phyloP scores from a whole-genome alignment of 2,888 invertebrate genomes.

The Bugula neritina region DNA sequence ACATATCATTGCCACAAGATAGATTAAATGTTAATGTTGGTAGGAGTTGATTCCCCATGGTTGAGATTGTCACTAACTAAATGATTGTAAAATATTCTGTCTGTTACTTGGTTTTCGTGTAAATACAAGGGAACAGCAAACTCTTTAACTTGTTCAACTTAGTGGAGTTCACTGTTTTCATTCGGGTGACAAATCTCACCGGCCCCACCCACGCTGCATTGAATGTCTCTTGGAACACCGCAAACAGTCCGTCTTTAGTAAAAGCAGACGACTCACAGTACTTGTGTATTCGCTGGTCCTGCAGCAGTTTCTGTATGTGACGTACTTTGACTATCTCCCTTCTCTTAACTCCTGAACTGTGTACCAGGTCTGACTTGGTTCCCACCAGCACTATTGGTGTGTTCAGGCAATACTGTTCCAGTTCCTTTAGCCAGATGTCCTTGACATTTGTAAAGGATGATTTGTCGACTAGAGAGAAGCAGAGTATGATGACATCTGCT shows the following conservation, averaged over 20 bases:
- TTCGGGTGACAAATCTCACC: neutral
- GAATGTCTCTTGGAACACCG: slow-evolving; percentile 1
- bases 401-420: slow-evolving; percentile 19
- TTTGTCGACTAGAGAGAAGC: slow-evolving; percentile 20
- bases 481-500: neutral
- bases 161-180: neutral
- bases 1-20: neutral
- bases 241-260: slow-evolving; percentile 11
- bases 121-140: neutral
- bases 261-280: slow-evolving; percentile 22
- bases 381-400: slow-evolving; percentile 12
- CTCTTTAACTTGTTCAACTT: neutral
- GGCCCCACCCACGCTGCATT: slow-evolving; percentile 19
- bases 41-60: no score
- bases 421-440: slow-evolving; percentile 9
- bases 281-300: neutral
- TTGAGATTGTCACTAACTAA: neutral
- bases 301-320: neutral
- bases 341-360: neutral
- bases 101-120: neutral
- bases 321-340: neutral
- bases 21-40: no score
- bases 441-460: slow-evolving; percentile 6
- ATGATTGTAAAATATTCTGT: neutral
- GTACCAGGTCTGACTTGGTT: slow-evolving; percentile 22